Conservation (phyloP, 2,888 invertebrate genomes). For the Syrphus vitripennis region DNA sequence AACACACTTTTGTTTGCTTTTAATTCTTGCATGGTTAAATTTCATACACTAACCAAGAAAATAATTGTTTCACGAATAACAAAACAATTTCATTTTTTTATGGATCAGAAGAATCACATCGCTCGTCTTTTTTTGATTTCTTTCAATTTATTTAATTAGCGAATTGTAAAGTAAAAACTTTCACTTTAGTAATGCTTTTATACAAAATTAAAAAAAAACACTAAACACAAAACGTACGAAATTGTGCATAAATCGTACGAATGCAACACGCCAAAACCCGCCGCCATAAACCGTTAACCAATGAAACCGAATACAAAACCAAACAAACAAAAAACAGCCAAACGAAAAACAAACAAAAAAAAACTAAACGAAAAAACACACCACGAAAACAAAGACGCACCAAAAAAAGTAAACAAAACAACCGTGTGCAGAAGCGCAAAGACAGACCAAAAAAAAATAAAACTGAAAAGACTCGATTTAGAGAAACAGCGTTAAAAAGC, state of each 20-base stretch:
- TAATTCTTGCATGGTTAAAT: slow-evolving; percentile 43
- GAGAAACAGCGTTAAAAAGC: slow-evolving; percentile 76
- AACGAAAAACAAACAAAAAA: slow-evolving; percentile 17
- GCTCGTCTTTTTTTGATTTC: not conserved
- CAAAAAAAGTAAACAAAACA: slow-evolving; percentile 66
- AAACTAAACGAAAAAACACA: too few relatives aligned
- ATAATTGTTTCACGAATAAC: not conserved
- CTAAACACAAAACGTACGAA: slow-evolving; percentile 3
- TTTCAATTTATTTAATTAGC: not conserved
- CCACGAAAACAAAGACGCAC: slow-evolving; percentile 36
- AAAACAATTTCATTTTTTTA: not conserved
- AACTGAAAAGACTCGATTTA: slow-evolving; percentile 70
- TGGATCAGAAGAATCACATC: not conserved
- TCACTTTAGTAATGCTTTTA: not conserved
- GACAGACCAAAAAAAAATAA: slow-evolving; percentile 72
- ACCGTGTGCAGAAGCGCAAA: slow-evolving; percentile 67
- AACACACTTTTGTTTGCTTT: slow-evolving; percentile 50
- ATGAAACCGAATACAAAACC: slow-evolving; percentile 7
- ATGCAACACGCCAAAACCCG: slow-evolving; percentile 26
- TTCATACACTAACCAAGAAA: not conserved
- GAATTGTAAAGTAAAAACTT: not conserved
- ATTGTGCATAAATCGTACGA: slow-evolving; percentile 3
- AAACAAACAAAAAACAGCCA: slow-evolving; percentile 33
- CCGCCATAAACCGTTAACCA: slow-evolving; percentile 23
- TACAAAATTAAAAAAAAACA: not conserved